Evolutionary conservation across 2,888 invertebrate species (phyloP).

Genomic region (Norana najaformis): DNA sequence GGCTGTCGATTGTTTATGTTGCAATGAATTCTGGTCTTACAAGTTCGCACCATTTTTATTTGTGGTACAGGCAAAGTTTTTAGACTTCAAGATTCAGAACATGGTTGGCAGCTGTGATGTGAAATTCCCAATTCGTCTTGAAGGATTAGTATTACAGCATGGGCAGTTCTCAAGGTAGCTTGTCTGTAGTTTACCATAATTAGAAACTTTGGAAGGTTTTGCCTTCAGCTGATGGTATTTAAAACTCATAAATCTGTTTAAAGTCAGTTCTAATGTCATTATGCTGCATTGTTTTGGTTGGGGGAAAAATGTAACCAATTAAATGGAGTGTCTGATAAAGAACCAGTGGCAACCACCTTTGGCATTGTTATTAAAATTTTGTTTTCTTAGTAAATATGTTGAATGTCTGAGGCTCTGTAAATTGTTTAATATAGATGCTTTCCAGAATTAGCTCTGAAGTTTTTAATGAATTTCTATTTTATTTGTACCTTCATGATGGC

Average conservation of each 20-base stretch:
- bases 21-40: background rate
- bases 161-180: slow-evolving; percentile 70
- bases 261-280: too few relatives aligned
- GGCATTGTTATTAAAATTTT: too few relatives aligned
- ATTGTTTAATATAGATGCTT: too few relatives aligned
- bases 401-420: too few relatives aligned
- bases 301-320: too few relatives aligned
- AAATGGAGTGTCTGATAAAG: too few relatives aligned
- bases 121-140: slow-evolving; percentile 80
- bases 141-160: slow-evolving; percentile 79
- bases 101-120: slow-evolving; percentile 89
- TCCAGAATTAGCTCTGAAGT: too few relatives aligned
- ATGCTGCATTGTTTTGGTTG: too few relatives aligned
- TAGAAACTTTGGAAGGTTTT: background rate
- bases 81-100: slow-evolving; percentile 81
- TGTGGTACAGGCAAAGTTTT: slow-evolving; percentile 71
- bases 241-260: background rate
- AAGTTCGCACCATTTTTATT: background rate
- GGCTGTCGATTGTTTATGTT: background rate
- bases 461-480: background rate
- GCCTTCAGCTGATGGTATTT: background rate
- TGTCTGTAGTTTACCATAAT: background rate
- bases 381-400: too few relatives aligned
- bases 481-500: too few relatives aligned
- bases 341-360: too few relatives aligned